Conservation (phyloP, 2,113 vertebrate genomes). For the Apteryx mantelli region DNA sequence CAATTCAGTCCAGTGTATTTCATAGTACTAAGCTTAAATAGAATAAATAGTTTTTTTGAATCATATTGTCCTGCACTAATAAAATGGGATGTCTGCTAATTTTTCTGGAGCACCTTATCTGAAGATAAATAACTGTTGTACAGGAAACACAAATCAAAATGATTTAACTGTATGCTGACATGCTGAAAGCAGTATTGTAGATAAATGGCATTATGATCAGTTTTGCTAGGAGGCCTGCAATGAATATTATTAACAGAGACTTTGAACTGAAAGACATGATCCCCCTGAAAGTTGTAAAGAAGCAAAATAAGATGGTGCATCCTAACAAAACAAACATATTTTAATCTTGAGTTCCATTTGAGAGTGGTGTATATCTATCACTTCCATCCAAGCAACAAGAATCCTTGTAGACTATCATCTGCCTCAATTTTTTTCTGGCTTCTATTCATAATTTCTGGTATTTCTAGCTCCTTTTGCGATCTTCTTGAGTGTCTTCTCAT, state of each 20-base stretch:
- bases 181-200: not conserved
- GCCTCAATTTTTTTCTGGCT: not conserved
- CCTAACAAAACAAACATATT: not conserved
- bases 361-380: not conserved
- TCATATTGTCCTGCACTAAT: not conserved
- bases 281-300: not conserved
- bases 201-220: not conserved
- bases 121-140: not conserved
- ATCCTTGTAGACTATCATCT: not conserved
- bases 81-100: not conserved
- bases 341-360: not conserved
- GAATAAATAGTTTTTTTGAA: not conserved
- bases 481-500: not conserved
- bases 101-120: not conserved
- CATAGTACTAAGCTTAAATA: not conserved
- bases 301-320: not conserved
- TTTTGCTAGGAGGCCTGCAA: not conserved
- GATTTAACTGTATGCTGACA: not conserved
- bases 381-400: not conserved
- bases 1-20: not conserved
- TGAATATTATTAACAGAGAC: not conserved
- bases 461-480: not conserved
- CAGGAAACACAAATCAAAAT: constrained; percentile 6
- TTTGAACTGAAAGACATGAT: not conserved
- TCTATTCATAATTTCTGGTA: not conserved